A percentile compares a stretch with the other conserved stretches of the same genome.
phyloP scores from a whole-genome alignment of 2,888 invertebrate genomes.

The Pterobdella sp. region DNA sequence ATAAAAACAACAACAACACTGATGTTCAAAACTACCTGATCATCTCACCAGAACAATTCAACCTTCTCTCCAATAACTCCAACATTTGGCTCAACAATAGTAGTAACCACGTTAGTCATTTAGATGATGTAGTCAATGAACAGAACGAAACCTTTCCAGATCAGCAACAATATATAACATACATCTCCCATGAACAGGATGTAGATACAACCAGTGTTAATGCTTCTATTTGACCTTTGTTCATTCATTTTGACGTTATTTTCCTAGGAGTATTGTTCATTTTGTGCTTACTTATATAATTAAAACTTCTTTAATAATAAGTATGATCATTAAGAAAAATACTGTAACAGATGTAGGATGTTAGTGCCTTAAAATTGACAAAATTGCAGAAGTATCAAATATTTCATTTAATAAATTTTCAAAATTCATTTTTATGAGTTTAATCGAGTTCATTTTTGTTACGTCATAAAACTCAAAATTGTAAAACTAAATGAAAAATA shows the following conservation, averaged over 20 bases:
- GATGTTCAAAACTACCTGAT: neutral
- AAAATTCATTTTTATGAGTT: no score
- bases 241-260: neutral
- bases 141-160: neutral
- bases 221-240: neutral
- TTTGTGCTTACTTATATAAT: no score
- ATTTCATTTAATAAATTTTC: no score
- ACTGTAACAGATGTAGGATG: no score
- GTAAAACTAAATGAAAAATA: no score
- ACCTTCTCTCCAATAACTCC: neutral
- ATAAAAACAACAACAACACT: neutral
- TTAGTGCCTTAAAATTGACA: no score
- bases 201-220: neutral
- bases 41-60: neutral
- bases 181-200: slow-evolving; percentile 15
- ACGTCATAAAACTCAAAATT: no score
- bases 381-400: no score
- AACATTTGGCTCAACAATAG: slow-evolving; percentile 9
- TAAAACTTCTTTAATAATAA: no score
- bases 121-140: neutral
- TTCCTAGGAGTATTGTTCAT: neutral
- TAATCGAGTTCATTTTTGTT: no score
- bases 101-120: neutral
- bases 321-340: no score
- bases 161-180: neutral